A percentile compares a stretch with the other conserved stretches of the same genome.
phyloP scores from a whole-genome alignment of 2,113 vertebrate genomes.

The Plotosus lineatus region DNA sequence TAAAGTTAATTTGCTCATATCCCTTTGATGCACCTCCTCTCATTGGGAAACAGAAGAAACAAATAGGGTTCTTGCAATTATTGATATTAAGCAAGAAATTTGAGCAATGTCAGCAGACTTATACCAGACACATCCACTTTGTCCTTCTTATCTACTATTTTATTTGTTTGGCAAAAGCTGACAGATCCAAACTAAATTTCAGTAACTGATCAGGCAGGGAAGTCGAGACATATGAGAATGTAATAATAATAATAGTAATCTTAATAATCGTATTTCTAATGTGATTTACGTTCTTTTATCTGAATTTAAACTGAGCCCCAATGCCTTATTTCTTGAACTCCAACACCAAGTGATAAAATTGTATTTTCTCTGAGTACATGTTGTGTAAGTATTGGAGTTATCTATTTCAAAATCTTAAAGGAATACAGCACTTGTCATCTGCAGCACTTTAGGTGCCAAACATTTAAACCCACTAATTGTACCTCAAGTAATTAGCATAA shows the following conservation, averaged over 20 bases:
- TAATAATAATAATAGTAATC: no score
- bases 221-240: conserved; percentile 16
- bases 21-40: background rate
- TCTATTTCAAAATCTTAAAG: conserved; percentile 11
- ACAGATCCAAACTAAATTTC: conserved; percentile 15
- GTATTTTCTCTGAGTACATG: background rate
- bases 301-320: background rate
- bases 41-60: conserved; percentile 6
- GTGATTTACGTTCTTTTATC: conserved; percentile 25
- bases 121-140: background rate
- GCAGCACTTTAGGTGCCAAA: background rate
- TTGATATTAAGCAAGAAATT: conserved; percentile 36
- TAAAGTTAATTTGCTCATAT: conserved; percentile 13
- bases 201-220: conserved; percentile 22
- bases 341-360: conserved; percentile 46
- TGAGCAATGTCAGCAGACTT: conserved; percentile 23
- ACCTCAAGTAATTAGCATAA: background rate
- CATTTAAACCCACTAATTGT: background rate
- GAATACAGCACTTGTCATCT: background rate
- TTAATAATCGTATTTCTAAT: conserved; percentile 36
- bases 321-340: conserved; percentile 41
- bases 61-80: conserved; percentile 26
- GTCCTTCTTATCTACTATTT: conserved; percentile 9
- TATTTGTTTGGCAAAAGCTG: conserved; percentile 27
- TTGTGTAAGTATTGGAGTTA: conserved; percentile 7